Evolutionary conservation across 1,140 invertebrate species (phyloP).

Genomic region (Plectus sambesii): DNA sequence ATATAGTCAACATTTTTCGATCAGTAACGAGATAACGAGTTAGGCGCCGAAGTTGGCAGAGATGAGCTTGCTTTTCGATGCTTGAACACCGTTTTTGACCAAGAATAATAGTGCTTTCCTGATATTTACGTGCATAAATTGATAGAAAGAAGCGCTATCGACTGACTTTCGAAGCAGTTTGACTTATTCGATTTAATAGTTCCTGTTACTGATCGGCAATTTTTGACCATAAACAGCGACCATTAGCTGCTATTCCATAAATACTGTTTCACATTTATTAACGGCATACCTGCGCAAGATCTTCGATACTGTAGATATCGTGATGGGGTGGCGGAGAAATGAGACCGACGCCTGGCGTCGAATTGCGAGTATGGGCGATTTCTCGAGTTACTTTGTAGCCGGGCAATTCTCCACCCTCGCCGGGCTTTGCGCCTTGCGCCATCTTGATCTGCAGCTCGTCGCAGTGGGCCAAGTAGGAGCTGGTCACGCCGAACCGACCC

Average conservation of each 20-base stretch:
- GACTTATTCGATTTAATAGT: too few species aligned
- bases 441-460: constrained; percentile 95
- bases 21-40: not conserved
- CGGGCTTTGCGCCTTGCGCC: constrained; percentile 95
- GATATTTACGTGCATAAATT: too few species aligned
- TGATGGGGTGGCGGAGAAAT: constrained; percentile 98
- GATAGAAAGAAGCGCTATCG: too few species aligned
- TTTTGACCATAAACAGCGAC: too few species aligned
- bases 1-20: too few species aligned
- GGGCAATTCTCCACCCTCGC: constrained; percentile 84
- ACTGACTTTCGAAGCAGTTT: too few species aligned
- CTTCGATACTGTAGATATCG: constrained; percentile 98
- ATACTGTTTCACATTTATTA: constrained; percentile 1
- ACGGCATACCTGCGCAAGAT: constrained; percentile 67
- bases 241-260: constrained; percentile 7
- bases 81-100: too few species aligned
- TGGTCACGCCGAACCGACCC: constrained; percentile 93
- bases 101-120: too few species aligned
- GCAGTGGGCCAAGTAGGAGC: constrained; percentile 86
- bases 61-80: too few species aligned
- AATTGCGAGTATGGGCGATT: constrained; percentile 86
- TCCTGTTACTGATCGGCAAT: too few species aligned
- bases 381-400: constrained; percentile 79
- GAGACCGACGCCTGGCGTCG: constrained; percentile 88
- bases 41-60: too few species aligned